Evolutionary conservation across 2,888 invertebrate species (phyloP), one percentile per base, ranked within the genome.

Genomic region (Parnassius mnemosyne): DNA sequence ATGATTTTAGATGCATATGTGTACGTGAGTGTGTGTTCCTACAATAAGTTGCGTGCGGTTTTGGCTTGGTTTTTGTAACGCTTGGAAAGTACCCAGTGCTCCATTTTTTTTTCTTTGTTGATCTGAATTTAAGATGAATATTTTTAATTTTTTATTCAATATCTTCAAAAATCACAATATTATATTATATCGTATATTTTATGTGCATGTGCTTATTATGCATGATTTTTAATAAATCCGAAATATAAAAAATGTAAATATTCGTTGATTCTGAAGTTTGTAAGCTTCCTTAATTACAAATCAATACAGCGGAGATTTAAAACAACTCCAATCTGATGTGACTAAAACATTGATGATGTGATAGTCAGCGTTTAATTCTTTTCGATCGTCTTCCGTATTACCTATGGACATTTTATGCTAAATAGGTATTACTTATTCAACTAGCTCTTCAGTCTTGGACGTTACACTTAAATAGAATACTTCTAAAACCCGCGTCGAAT

Each of bases 371-470:
- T 25, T 53, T 54, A n/a, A 46, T 60, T 61, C 53, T 50, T 54
- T 54, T 44, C 57, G 16, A 46, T 68, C 67, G 75, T 83, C 81
- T 80, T 78, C 74, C 81, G 83, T 84, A 84, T 82, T 83, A 84
- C 83, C 84, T 87, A 87, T 86, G 89, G 89, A 89, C 89, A 85
- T 85, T 87, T 87, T 84, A 89, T 84, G 85, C 89, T 90, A 88
- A 84, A 85, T 87, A 87, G 86, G 85, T 87, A 86, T 88, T 88
- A 87, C 81, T 87, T 89, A 89, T 80, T 87, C 82, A 86, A 81
- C 87, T 89, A 88, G 87, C 90, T 86, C 89, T 89, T 90, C 90
- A 91, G 91, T 91, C 90, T 91, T 91, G 89, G 87, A 87, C 89
- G 90, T 90, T 90, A 87, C 89, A 84, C 90, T 90, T 89, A 90